These are phyloP conservation scores for Rhorus exstirpatorius DNA, from an alignment of 2,888 invertebrate genomes.

Conservation along the genomic window DNA sequence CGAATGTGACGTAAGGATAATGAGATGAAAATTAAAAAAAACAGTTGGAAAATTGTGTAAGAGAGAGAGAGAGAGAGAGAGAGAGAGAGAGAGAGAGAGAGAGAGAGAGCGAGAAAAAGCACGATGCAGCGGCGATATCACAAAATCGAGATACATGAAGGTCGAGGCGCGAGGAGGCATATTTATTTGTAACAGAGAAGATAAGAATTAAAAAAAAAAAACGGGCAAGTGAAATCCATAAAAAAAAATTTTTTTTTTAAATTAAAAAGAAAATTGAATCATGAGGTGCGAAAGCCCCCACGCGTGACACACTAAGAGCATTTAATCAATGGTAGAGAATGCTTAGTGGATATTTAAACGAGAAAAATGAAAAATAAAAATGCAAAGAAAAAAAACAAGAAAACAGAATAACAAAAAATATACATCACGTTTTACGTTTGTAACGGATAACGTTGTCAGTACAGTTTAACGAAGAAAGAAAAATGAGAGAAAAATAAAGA, in stretches of 20 bases:
- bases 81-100: background rate
- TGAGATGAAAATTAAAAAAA: background rate
- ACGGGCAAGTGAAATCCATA: constrained; percentile 24
- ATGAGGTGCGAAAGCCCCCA: constrained; percentile 66
- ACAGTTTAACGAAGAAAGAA: constrained; percentile 74
- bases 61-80: constrained; percentile 5
- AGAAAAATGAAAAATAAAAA: constrained; percentile 34
- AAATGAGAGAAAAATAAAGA: constrained; percentile 55
- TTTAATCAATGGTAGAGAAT: constrained; percentile 84
- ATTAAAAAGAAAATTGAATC: constrained; percentile 65
- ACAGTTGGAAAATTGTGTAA: constrained; percentile 7
- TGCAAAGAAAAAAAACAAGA: constrained; percentile 53
- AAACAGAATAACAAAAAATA: constrained; percentile 70
- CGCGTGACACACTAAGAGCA: constrained; percentile 80
- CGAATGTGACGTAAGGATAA: constrained; percentile 1
- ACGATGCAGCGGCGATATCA: constrained; percentile 50
- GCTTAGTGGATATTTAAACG: constrained; percentile 79
- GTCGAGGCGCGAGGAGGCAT: constrained; percentile 36
- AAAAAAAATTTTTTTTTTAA: constrained; percentile 26
- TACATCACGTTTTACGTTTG: constrained; percentile 78
- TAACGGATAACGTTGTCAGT: constrained; percentile 78
- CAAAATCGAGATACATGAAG: constrained; percentile 64
- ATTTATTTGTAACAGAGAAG: constrained; percentile 43
- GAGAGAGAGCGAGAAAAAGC: background rate
- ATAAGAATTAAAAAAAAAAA: constrained; percentile 36